A percentile compares a stretch with the other conserved stretches of the same genome.
Conservation (phyloP, 2,113 vertebrate genomes). For the Bettongia penicillata region DNA sequence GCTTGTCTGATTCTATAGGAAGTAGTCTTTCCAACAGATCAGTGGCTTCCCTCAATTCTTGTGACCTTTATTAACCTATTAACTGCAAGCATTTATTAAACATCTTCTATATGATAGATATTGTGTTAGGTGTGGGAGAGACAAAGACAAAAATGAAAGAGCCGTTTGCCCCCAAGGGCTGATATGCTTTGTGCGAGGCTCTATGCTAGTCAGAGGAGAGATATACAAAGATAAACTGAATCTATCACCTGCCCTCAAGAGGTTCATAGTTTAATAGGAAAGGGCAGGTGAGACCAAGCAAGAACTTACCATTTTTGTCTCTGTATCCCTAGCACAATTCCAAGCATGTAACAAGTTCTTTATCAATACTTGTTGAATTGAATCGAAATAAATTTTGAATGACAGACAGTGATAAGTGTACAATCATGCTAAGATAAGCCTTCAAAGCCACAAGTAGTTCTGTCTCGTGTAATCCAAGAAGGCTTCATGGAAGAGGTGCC, state of each 20-base stretch:
- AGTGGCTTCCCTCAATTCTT: background rate
- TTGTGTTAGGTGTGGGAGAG: background rate
- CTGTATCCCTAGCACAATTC: background rate
- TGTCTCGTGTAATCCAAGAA: background rate
- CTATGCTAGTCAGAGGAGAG: background rate
- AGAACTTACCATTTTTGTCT: background rate
- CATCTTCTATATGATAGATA: background rate
- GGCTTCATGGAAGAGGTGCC: background rate
- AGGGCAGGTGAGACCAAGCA: background rate
- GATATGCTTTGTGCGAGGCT: background rate
- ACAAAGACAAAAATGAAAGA: background rate
- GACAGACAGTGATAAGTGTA: too few relatives aligned
- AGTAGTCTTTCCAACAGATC: background rate
- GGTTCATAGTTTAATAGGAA: background rate
- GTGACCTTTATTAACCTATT: background rate
- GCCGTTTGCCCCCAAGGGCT: background rate
- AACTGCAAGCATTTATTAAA: background rate
- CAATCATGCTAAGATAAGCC: background rate
- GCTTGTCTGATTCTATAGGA: background rate
- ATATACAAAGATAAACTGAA: background rate
- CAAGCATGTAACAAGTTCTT: background rate
- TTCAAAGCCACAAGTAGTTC: background rate
- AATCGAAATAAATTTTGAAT: background rate
- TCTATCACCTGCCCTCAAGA: background rate
- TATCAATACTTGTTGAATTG: background rate